Base-by-base conservation (phyloP, 92 coral and sea anemone genomes). In the Nematostella vectensis region DNA sequence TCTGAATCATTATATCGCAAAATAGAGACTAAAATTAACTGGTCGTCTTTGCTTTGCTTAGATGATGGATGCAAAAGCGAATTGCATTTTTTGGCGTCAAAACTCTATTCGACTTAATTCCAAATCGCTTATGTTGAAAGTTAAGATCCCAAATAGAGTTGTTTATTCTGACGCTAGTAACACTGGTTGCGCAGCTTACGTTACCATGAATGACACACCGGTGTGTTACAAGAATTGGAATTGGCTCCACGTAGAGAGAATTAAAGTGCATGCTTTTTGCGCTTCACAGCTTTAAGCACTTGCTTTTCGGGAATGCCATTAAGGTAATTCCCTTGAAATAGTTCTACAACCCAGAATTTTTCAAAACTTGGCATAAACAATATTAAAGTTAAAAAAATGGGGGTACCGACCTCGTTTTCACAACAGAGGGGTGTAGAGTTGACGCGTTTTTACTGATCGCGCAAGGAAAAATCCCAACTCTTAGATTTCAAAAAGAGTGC, bases 171-270 rank as follows among this genome's bases (percentile, higher is more conserved):
- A 77, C 28, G 73, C 83, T n/a, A 77, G 83, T 45, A 25, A 49
- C 27, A 50, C 57, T 11, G 88, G 82, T 6, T 80, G 82, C 28
- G 74, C 78, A 27, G 82, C 88, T 11, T 63, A 29, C 23, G 31
- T 80, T 29, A 15, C 74, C 1, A 39, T 68, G 3, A 52, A 75
- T 42, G 74, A 53, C 17, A 50, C 18, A 29, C 74, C 70, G 11
- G 54, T 80, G 1, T 68, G 57, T n/a, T 54, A 75, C 27, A 75
- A 29, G 2, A 53, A 66, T 40, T 74, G 82, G 69, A 47, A 68
- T 40, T 66, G 67, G 73, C 54, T 80, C 68, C 54, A 79, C 77
- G 3, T 74, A 77, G 77, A 61, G 81, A 55, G 87, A 74, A 43
- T 44, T 74, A 4, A 48, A 52, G 37, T 54, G 67, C 31, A 69